Percentiles rank a stretch among this genome's conserved stretches.
These are phyloP conservation scores for Eustalomyia histrio DNA, from an alignment of 2,888 invertebrate species.

Conservation along the genomic window DNA sequence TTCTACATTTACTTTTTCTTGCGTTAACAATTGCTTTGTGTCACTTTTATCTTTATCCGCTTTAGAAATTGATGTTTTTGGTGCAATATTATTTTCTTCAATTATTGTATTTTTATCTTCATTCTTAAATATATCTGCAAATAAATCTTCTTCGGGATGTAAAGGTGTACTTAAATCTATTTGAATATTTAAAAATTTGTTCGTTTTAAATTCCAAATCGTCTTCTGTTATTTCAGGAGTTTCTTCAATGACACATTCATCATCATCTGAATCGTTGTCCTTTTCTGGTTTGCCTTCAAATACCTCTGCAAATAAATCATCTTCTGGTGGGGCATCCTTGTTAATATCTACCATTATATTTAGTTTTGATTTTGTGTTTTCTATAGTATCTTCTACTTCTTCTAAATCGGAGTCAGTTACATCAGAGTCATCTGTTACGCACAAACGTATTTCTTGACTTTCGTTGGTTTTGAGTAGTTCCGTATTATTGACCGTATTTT, in stretches of 20 bases:
- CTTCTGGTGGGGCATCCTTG: constrained; percentile 78
- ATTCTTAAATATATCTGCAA: constrained; percentile 55
- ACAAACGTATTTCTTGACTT: constrained; percentile 57
- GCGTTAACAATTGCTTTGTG: not conserved
- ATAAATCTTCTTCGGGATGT: constrained; percentile 47
- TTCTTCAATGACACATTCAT: constrained; percentile 54
- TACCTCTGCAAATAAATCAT: constrained; percentile 88
- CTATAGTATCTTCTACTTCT: constrained; percentile 40
- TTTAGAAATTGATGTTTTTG: not conserved
- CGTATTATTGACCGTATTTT: not conserved
- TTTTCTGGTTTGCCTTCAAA: constrained; percentile 76
- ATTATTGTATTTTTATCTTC: not conserved
- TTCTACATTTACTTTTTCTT: not conserved
- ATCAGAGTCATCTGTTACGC: constrained; percentile 62
- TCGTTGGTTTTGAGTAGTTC: constrained; percentile 11
- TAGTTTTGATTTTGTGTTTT: constrained; percentile 56
- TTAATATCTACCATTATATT: constrained; percentile 81
- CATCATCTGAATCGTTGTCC: constrained; percentile 41
- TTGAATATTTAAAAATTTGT: constrained; percentile 34
- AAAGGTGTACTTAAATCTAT: constrained; percentile 32
- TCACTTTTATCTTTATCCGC: not conserved
- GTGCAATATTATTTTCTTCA: not conserved
- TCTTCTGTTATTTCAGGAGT: constrained; percentile 47
- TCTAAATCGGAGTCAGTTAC: constrained; percentile 59
- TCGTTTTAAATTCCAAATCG: constrained; percentile 6